Percentiles rank a stretch among this genome's conserved stretches.
phyloP scores from a whole-genome alignment of 2,113 vertebrate species.

The Chitala chitala region DNA sequence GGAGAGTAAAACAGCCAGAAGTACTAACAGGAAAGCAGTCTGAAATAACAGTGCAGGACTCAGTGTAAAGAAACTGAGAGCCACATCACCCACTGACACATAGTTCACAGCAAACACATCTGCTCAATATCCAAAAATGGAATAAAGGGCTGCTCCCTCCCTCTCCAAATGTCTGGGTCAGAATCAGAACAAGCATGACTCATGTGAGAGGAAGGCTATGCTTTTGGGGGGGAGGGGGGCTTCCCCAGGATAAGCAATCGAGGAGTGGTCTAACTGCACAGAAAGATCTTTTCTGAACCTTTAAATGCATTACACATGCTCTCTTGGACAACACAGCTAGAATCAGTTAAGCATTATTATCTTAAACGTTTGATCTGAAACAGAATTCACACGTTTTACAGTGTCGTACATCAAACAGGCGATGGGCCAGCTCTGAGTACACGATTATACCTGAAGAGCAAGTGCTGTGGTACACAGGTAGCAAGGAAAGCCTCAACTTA shows the following conservation, averaged over 20 bases:
- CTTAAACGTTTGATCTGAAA: neutral
- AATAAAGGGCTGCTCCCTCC: neutral
- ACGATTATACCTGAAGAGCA: no score
- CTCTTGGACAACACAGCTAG: neutral
- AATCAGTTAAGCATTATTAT: neutral
- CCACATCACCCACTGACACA: conserved; percentile 50
- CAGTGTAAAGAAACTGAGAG: conserved; percentile 33
- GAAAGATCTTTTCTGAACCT: neutral
- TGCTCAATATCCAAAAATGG: conserved; percentile 20
- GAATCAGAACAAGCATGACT: conserved; percentile 9
- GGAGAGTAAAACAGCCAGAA: neutral
- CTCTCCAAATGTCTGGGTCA: conserved; percentile 7
- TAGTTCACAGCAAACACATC: conserved; percentile 23
- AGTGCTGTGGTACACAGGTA: no score
- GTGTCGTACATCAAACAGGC: neutral
- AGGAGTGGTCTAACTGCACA: neutral
- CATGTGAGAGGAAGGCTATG: conserved; percentile 19
- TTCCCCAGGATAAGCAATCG: conserved; percentile 11
- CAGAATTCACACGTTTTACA: neutral
- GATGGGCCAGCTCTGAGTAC: neutral
- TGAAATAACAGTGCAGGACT: conserved; percentile 28
- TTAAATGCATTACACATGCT: no score
- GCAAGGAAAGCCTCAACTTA: no score
- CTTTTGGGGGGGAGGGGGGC: neutral
- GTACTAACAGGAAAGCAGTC: conserved; percentile 30